Evolutionary conservation across 2,113 vertebrate species (phyloP).

Genomic region (human (Homo sapiens)): GRCh38 chr22:35454501-35455000

Average conservation of each 20-base stretch:
- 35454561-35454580: not conserved
- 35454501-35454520: not conserved
- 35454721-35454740: not conserved
- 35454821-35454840: fast-evolving
- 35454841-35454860: fast-evolving
- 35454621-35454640: not conserved
- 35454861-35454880: not conserved
- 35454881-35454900: not conserved
- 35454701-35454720: too few species aligned
- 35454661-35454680: not conserved
- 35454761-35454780: fast-evolving
- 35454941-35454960: not conserved
- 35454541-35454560: not conserved
- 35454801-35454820: fast-evolving
- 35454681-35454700: fast-evolving
- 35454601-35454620: too few species aligned
- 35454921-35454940: not conserved
- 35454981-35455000: not conserved
- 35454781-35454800: fast-evolving
- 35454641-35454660: not conserved
- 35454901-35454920: not conserved
- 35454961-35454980: fast-evolving
- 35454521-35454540: not conserved
- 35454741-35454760: fast-evolving
- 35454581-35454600: not conserved